phyloP scores from a whole-genome alignment of 92 coral and sea anemone species.

The Epizoanthus illoricatus region DNA sequence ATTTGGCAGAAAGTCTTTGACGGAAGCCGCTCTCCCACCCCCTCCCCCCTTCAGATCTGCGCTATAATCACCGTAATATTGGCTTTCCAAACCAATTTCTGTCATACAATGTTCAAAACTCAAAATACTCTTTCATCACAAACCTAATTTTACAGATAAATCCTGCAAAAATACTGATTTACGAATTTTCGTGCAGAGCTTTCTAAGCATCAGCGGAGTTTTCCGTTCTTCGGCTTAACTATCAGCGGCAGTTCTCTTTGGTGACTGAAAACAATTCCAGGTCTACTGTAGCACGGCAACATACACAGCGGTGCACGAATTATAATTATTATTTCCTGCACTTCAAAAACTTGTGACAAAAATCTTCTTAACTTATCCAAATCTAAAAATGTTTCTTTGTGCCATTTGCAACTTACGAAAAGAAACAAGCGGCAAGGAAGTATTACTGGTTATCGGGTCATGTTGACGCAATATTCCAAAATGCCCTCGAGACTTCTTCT shows the following conservation, averaged over 20 bases:
- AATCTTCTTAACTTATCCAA: background rate
- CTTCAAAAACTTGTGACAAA: background rate
- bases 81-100: background rate
- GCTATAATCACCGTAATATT: background rate
- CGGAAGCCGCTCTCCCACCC: conserved; percentile 1
- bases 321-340: background rate
- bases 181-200: conserved; percentile 1
- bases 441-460: conserved; percentile 12
- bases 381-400: background rate
- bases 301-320: conserved; percentile 35
- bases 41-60: background rate
- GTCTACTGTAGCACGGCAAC: conserved; percentile 34
- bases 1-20: background rate
- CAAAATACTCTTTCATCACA: background rate
- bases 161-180: background rate
- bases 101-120: background rate
- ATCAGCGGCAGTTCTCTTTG: conserved; percentile 27
- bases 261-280: conserved; percentile 27
- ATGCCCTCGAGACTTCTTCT: conserved; percentile 40
- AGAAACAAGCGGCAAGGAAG: conserved; percentile 3
- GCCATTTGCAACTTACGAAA: background rate
- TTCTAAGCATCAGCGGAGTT: conserved; percentile 26
- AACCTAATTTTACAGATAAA: background rate
- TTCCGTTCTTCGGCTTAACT: conserved; percentile 29
- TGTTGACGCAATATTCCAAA: conserved; percentile 42